These are phyloP conservation scores for Lepidurus packardi DNA, from an alignment of 1,140 invertebrate genomes.

Conservation along the genomic window DNA sequence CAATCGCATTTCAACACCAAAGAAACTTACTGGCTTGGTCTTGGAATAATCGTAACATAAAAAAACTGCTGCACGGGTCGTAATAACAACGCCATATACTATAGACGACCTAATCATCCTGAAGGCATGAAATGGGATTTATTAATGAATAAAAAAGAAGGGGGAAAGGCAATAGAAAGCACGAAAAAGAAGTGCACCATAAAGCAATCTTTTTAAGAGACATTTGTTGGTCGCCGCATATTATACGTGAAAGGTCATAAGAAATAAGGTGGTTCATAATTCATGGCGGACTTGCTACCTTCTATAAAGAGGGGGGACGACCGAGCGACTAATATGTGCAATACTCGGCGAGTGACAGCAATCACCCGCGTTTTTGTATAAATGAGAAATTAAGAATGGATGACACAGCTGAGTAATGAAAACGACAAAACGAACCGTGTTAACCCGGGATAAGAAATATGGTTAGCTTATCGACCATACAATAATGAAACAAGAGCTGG, in stretches of 20 bases:
- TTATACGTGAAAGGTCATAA: slow-evolving; percentile 11
- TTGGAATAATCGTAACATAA: background rate
- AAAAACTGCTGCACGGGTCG: no score
- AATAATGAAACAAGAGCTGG: background rate
- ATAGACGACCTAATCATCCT: background rate
- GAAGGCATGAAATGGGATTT: background rate
- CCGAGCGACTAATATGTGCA: background rate
- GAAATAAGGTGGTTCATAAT: slow-evolving; percentile 11
- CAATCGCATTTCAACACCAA: background rate
- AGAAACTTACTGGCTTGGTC: background rate
- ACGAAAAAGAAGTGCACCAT: background rate
- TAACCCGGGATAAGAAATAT: background rate
- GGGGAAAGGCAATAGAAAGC: background rate
- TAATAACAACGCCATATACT: background rate
- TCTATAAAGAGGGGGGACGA: background rate
- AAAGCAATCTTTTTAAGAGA: background rate
- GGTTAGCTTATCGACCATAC: background rate
- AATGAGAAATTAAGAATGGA: slow-evolving; percentile 16
- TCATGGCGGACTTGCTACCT: background rate
- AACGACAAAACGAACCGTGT: background rate
- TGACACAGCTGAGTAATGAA: background rate
- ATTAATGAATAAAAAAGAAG: background rate
- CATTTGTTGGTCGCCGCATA: slow-evolving; percentile 2
- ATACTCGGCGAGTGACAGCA: background rate
- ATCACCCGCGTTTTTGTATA: background rate